These are phyloP conservation scores for Peromyscus leucopus DNA, from an alignment of 2,113 vertebrate species.

Conservation along the genomic window DNA sequence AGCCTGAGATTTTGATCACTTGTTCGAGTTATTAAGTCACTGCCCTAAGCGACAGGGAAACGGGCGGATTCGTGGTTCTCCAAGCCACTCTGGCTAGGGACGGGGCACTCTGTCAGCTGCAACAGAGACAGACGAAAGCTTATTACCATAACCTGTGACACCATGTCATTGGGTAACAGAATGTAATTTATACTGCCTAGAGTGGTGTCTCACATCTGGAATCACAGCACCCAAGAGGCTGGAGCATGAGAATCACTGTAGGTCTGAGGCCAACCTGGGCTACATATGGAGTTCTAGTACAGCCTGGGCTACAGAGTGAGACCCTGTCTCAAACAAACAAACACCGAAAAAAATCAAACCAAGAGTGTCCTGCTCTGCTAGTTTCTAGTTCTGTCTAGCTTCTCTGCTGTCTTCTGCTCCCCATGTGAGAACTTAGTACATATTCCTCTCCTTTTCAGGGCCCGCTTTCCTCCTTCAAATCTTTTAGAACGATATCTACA, in stretches of 20 bases:
- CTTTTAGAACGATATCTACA: background rate
- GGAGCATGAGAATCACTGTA: background rate
- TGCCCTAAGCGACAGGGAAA: background rate
- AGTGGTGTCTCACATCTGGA: background rate
- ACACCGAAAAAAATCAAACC: background rate
- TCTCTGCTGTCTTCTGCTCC: background rate
- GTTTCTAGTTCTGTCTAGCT: background rate
- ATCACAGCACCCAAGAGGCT: background rate
- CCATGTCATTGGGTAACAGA: background rate
- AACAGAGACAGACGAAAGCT: background rate
- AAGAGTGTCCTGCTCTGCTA: background rate
- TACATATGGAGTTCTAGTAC: background rate
- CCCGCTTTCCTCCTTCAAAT: background rate
- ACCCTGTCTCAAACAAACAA: background rate
- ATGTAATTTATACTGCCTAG: background rate
- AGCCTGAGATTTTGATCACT: background rate
- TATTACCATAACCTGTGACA: background rate
- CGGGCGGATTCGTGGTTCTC: background rate
- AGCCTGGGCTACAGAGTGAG: background rate
- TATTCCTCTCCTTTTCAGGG: background rate
- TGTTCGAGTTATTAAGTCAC: background rate
- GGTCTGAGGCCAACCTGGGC: background rate
- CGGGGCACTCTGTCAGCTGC: background rate
- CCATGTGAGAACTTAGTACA: background rate
- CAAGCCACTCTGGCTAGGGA: background rate